These are phyloP conservation scores for Belgica antarctica DNA, from an alignment of 2,888 invertebrate species.

Conservation along the genomic window DNA sequence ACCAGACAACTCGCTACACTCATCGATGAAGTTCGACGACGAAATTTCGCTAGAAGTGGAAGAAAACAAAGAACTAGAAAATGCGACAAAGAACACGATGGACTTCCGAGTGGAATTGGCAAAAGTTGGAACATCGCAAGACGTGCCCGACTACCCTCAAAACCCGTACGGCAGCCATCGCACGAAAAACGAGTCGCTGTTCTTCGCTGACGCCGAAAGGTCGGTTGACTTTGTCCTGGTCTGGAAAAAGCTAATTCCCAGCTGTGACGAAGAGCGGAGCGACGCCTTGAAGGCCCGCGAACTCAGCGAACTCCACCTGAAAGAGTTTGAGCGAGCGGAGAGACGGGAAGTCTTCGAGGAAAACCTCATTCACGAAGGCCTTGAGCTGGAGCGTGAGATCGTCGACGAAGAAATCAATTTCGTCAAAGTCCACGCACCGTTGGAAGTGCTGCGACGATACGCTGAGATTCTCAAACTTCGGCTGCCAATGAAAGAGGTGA, in stretches of 20 bases:
- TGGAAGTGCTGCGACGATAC: constrained; percentile 78
- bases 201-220: constrained; percentile 68
- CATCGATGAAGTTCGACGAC: constrained; percentile 22
- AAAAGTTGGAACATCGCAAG: background rate
- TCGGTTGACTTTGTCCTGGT: constrained; percentile 77
- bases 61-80: background rate
- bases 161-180: constrained; percentile 46
- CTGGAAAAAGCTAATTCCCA: constrained; percentile 61
- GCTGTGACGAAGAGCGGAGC: constrained; percentile 56
- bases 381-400: constrained; percentile 70
- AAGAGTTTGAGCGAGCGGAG: constrained; percentile 50
- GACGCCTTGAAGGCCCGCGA: constrained; percentile 49
- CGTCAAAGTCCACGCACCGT: constrained; percentile 78
- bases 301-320: constrained; percentile 36
- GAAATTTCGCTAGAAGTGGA: background rate
- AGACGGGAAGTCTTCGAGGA: constrained; percentile 66
- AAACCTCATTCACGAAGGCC: constrained; percentile 70
- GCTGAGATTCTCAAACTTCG: constrained; percentile 87
- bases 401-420: constrained; percentile 64
- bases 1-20: background rate
- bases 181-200: constrained; percentile 57
- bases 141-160: constrained; percentile 30
- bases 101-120: background rate
- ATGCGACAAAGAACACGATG: background rate
- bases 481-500: constrained; percentile 89